Percentiles rank a stretch among this genome's conserved stretches.
phyloP scores from a whole-genome alignment of 2,113 vertebrate species.

The Sinosuthora webbiana region DNA sequence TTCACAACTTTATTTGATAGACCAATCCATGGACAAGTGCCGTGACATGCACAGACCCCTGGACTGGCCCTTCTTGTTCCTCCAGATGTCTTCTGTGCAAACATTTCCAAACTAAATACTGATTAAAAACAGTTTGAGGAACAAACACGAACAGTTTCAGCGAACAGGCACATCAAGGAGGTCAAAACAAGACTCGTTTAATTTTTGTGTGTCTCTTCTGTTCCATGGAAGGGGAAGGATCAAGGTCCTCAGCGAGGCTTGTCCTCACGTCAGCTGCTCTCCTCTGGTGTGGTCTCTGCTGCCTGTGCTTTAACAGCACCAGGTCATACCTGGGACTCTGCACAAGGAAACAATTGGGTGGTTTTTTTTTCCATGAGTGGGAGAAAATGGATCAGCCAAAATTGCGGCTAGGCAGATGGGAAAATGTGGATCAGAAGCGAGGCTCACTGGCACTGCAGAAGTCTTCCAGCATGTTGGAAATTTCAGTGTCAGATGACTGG shows the following conservation, averaged over 20 bases:
- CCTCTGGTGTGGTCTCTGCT: neutral
- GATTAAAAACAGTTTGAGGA: conserved; percentile 6
- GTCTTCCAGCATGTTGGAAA: neutral
- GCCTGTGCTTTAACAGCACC: neutral
- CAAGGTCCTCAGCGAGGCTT: neutral
- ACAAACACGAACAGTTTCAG: neutral
- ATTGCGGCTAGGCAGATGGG: neutral
- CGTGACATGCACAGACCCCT: neutral
- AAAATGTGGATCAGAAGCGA: neutral
- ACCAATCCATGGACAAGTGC: neutral
- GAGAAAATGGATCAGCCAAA: neutral
- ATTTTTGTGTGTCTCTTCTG: neutral
- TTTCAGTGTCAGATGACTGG: neutral
- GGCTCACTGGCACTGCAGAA: neutral
- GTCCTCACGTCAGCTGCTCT: neutral
- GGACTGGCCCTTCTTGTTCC: neutral
- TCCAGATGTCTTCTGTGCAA: neutral
- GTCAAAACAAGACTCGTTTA: neutral
- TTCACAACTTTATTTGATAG: conserved; percentile 20
- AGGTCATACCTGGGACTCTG: neutral
- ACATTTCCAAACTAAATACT: neutral
- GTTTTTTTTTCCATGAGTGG: neutral
- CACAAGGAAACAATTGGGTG: neutral
- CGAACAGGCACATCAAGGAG: neutral
- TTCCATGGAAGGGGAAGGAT: neutral